Conservation (phyloP, 2,113 vertebrate genomes). For the Plectropomus leopardus region DNA sequence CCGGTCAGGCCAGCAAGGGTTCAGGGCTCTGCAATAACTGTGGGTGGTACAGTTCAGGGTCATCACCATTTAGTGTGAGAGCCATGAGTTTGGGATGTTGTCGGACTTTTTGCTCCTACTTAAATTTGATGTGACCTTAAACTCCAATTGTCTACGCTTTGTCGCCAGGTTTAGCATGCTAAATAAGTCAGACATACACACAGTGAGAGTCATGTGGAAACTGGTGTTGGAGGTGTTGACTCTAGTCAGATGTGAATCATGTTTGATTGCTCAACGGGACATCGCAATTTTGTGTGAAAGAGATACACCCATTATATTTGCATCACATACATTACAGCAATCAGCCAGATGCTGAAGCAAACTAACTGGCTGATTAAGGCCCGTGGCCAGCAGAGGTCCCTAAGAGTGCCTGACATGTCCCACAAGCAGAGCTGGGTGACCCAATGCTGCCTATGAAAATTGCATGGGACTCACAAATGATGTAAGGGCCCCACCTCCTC, state of each 20-base stretch:
- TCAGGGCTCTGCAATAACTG: conserved; percentile 35
- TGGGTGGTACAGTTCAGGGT: conserved; percentile 47
- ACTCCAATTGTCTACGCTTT: no score
- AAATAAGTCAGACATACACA: neutral
- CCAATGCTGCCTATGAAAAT: no score
- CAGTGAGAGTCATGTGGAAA: neutral
- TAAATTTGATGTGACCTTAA: conserved; percentile 3
- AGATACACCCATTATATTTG: neutral
- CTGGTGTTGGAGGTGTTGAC: neutral
- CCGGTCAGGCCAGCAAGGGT: conserved; percentile 58
- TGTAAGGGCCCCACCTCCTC: no score
- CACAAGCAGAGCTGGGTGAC: no score
- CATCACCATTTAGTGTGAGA: neutral
- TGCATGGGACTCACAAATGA: no score
- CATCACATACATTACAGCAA: neutral
- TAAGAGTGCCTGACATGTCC: no score
- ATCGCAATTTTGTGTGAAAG: neutral
- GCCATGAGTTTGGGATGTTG: neutral
- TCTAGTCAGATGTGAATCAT: neutral
- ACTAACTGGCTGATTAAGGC: no score
- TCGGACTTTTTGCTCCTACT: neutral
- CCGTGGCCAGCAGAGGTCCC: no score
- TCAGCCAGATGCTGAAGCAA: no score
- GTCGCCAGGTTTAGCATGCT: conserved; percentile 7
- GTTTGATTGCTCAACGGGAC: neutral